These are phyloP conservation scores for Pleuronectes platessa DNA, from an alignment of 2,113 vertebrate genomes.

Conservation along the genomic window DNA sequence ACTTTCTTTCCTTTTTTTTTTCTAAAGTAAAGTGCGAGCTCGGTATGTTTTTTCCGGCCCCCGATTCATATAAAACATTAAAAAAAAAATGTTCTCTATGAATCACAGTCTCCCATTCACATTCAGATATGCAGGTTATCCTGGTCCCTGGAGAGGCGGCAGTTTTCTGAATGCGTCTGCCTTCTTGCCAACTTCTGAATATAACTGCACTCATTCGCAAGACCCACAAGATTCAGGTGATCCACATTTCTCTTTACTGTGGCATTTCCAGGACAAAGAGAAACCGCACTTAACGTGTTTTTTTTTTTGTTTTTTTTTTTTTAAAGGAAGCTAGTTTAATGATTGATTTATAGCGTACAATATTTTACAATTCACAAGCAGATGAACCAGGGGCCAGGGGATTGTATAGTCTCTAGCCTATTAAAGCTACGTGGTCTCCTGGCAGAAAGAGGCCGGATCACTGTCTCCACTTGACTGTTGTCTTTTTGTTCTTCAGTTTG, in stretches of 20 bases:
- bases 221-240: slow-evolving; percentile 2
- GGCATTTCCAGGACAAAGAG: slow-evolving; percentile 19
- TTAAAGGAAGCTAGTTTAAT: neutral
- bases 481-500: neutral
- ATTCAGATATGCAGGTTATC: neutral
- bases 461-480: neutral
- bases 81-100: neutral
- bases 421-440: slow-evolving; percentile 22
- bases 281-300: neutral
- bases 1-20: neutral
- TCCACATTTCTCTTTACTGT: neutral
- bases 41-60: neutral
- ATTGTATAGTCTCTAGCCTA: slow-evolving; percentile 20
- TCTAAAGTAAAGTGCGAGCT: neutral
- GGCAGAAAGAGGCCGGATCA: slow-evolving; percentile 25
- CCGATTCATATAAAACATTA: neutral
- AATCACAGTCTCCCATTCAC: neutral
- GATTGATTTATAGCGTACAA: slow-evolving; percentile 6
- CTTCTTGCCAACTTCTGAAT: neutral
- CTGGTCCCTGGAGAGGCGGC: neutral
- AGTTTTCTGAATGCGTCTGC: neutral
- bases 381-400: slow-evolving; percentile 10
- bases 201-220: neutral
- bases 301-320: neutral
- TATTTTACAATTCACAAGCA: slow-evolving; percentile 16